phyloP scores from a whole-genome alignment of 2,113 vertebrate genomes.

The Colossoma macropomum region DNA sequence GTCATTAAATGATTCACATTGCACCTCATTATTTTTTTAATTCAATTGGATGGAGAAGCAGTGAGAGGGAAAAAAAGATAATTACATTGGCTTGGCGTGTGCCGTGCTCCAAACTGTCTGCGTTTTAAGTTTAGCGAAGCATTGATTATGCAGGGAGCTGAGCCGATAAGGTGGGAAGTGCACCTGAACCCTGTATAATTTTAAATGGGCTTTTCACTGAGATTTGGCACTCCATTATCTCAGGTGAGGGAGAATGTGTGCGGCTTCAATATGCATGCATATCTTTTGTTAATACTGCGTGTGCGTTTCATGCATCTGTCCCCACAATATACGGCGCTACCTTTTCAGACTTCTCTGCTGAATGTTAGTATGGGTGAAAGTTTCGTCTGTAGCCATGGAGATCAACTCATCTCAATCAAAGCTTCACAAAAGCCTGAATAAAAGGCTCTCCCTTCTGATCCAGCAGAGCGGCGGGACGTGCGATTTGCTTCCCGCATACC shows the following conservation, averaged over 20 bases:
- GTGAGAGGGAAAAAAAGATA: conserved; percentile 29
- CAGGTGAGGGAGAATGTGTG: not conserved
- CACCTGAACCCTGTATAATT: conserved; percentile 29
- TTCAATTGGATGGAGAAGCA: conserved; percentile 51
- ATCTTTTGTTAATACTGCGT: conserved; percentile 4
- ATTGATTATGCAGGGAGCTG: conserved; percentile 39
- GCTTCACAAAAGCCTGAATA: conserved; percentile 4
- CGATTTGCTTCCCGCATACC: conserved; percentile 15
- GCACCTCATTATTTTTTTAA: conserved; percentile 49
- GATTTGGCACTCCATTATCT: conserved; percentile 18
- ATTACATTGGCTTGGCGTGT: conserved; percentile 41
- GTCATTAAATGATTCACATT: conserved; percentile 43
- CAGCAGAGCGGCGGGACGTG: conserved; percentile 1
- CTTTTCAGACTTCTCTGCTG: not conserved
- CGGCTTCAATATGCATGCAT: not conserved
- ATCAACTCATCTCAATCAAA: conserved; percentile 10
- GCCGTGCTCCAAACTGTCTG: conserved; percentile 18
- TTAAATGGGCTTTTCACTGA: conserved; percentile 22
- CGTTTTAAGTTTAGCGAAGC: conserved; percentile 46
- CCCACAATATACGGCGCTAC: not conserved
- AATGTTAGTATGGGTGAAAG: not conserved
- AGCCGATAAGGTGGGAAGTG: conserved; percentile 16
- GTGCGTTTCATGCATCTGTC: conserved; percentile 11
- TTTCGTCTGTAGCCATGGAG: not conserved
- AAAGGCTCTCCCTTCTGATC: conserved; percentile 5